Evolutionary conservation across 2,113 vertebrate genomes (phyloP), one percentile per base, ranked within the genome.

Genomic region (Australoheros scitulus): DNA sequence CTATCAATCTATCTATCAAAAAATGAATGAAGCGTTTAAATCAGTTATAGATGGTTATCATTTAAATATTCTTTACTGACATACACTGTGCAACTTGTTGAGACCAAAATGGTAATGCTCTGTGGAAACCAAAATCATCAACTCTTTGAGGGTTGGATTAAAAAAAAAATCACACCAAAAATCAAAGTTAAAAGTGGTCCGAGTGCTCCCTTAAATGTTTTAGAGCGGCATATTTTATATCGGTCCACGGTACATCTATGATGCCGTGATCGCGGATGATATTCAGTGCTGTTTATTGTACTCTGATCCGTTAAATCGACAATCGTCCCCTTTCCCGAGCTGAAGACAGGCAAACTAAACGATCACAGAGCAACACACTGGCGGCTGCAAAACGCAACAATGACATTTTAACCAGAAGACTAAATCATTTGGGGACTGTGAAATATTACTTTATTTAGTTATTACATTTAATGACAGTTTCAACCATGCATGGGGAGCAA

Each of bases 341-440:
- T 58, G 10, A 17, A 5, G 18, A 26, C 78, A 87, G 88, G 80
- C 2, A 2, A 83, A 87, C 47, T 22, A 94, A 85, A 32, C 58
- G 85, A 93, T 84, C 90, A 26, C 89, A 88, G 88, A 92, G 87
- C 77, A 9, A 8, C 14, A 11, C 5, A 64, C 82, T 80, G 32
- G 26, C 29, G 5, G 34, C 77, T 58, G 55, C 52, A 20, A 56
- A 38, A 77, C 15, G 6, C 34, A 60, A 24, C 13, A 79, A 56
- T 32, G 13, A 59, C 34, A 60, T 6, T 56, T 41, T 9, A 58
- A 60, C 20, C 24, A 36, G 70, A 50, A 76, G 5, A 58, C 6
- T 15, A 43, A 50, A 61, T 47, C 7, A 36, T 47, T 36, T 58
- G 4, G 20, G 38, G 1, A 24, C 17, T 24, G 10, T 47, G 32